Conservation (phyloP, 2,888 invertebrate genomes). For the Chrysina gloriosa region DNA sequence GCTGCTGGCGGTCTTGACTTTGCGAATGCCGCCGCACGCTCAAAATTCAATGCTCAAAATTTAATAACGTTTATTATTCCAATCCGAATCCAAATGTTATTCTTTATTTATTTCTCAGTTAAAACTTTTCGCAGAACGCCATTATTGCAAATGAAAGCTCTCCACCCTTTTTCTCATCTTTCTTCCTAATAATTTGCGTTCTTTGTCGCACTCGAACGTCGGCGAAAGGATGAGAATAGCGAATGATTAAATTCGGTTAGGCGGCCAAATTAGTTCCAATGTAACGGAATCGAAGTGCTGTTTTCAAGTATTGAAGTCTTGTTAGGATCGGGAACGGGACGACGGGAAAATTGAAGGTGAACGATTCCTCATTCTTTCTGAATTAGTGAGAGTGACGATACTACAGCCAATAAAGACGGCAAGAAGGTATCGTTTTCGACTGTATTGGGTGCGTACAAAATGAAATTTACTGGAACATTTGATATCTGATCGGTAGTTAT, state of each 20-base stretch:
- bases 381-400: neutral
- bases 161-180: constrained; percentile 11
- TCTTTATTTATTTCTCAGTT: constrained; percentile 61
- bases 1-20: neutral
- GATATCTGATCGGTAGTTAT: constrained; percentile 58
- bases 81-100: constrained; percentile 60
- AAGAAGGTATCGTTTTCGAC: neutral
- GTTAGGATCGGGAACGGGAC: neutral
- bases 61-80: constrained; percentile 63
- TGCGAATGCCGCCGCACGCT: too few relatives aligned
- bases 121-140: constrained; percentile 53
- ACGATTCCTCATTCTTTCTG: constrained; percentile 1
- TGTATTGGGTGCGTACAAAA: constrained; percentile 52
- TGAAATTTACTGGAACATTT: constrained; percentile 57
- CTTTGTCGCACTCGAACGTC: constrained; percentile 47
- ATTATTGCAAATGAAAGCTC: constrained; percentile 61
- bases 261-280: constrained; percentile 59
- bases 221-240: constrained; percentile 42
- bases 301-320: constrained; percentile 40
- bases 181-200: neutral
- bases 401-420: neutral
- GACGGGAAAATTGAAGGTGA: neutral
- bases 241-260: constrained; percentile 63
- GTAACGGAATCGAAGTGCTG: constrained; percentile 55
- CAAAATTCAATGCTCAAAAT: constrained; percentile 52